Base-by-base conservation (phyloP, 2,797 vertebrate genomes). In the Delichon dasypus region DNA sequence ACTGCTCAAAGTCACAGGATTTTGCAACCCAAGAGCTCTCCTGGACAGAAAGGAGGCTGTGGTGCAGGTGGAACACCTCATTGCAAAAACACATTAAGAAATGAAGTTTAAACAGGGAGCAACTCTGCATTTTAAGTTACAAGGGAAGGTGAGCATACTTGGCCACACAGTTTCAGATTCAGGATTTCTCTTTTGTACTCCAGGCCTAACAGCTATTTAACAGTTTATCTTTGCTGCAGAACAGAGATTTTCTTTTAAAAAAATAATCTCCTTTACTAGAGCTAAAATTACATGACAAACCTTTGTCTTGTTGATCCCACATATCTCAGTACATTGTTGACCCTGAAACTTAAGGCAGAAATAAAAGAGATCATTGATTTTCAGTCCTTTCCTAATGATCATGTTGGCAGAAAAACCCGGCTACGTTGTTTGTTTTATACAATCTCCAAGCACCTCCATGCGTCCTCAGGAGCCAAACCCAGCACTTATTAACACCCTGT, bases 401-500 rank as follows among this genome's bases (percentile, higher is more conserved):
- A 85, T 9, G 64, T 94, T 85, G 90, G 72, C 80, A 90, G 83
- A 74, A 94, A 95, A 93, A 29, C 13, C 6, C 58, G 68, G 67
- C 42, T 87, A 92, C 21, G 22, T 75, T 67, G 34, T 78, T 90
- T 92, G 87, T n/a, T 88, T 95, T 81, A 40, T 84, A 54, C 34
- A 73, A 85, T 54, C 61, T 76, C 62, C 55, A 75, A 78, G 58
- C 16, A 2, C 25, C 21, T 86, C 51, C 0, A 0, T 60, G 57
- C 74, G 42, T 95, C 65, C 80, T 77, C 89, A 82, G 93, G 67
- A 93, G 90, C 89, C 77, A 94, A 96, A 89, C 20, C 18, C 74
- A 73, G 71, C 62, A 71, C 85, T 96, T 91, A 95, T 94, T 90
- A 95, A 94, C 95, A 94, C 95, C 50, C 54, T 65, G 57, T 12